These are phyloP conservation scores for Rhagoletis pomonella DNA, from an alignment of 1,140 invertebrate species.

Conservation along the genomic window DNA sequence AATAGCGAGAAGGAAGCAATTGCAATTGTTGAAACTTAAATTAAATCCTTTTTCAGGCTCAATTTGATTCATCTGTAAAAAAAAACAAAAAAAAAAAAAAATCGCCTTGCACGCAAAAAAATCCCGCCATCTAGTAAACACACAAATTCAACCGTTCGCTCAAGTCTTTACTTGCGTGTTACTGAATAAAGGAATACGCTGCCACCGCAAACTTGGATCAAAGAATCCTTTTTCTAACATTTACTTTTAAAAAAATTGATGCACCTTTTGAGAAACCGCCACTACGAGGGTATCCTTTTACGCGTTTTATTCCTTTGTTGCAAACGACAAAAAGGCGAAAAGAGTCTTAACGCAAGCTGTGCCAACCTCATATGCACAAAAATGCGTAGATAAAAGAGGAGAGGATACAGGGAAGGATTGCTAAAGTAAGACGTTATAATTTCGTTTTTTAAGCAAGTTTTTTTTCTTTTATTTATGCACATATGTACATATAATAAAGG, in stretches of 20 bases:
- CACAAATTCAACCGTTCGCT: too few relatives aligned
- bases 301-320: conserved; percentile 25
- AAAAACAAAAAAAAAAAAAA: not conserved
- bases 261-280: conserved; percentile 55
- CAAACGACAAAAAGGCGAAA: conserved; percentile 39
- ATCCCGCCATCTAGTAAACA: not conserved
- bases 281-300: conserved; percentile 12
- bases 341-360: conserved; percentile 64
- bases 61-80: conserved; percentile 44
- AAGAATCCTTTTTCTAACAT: conserved; percentile 48
- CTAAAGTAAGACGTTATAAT: conserved; percentile 35
- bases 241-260: conserved; percentile 48
- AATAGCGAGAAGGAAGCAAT: conserved; percentile 8
- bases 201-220: conserved; percentile 27
- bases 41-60: conserved; percentile 55
- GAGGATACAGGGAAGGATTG: not conserved
- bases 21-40: conserved; percentile 55
- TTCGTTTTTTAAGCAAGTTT: not conserved
- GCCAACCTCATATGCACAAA: conserved; percentile 55
- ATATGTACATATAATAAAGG: not conserved
- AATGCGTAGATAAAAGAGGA: not conserved
- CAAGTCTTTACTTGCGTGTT: not conserved
- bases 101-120: conserved; percentile 2
- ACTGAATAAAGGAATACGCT: not conserved
- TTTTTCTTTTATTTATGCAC: not conserved